These are phyloP conservation scores for Nothobranchius furzeri DNA, from an alignment of 2,113 vertebrate species.

Conservation along the genomic window DNA sequence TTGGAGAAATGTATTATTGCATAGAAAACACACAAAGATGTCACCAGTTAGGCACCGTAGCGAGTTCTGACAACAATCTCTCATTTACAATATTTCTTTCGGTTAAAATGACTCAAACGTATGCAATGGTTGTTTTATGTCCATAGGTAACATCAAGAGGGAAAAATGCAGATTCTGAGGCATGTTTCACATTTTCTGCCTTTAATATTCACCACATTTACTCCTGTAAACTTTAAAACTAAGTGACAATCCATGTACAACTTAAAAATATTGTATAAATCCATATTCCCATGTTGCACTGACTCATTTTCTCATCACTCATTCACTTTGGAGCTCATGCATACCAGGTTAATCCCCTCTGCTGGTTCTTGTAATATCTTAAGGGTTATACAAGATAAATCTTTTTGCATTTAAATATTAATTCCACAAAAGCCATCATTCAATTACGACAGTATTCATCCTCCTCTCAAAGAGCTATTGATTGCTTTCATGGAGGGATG, in stretches of 20 bases:
- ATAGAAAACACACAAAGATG: background rate
- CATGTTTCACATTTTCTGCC: background rate
- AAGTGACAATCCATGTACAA: too few relatives aligned
- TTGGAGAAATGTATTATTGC: background rate
- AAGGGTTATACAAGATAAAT: conserved; percentile 32
- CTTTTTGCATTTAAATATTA: conserved; percentile 32
- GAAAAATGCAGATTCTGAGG: too few relatives aligned
- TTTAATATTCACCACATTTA: background rate
- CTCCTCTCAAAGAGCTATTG: conserved; percentile 28
- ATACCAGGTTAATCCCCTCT: conserved; percentile 10
- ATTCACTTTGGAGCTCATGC: background rate
- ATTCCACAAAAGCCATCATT: conserved; percentile 11
- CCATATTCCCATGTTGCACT: background rate
- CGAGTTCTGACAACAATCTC: too few relatives aligned
- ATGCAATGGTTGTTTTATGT: too few relatives aligned
- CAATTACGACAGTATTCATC: conserved; percentile 26
- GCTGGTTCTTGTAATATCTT: conserved; percentile 13
- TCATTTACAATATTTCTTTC: too few relatives aligned
- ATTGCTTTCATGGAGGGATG: conserved; percentile 10
- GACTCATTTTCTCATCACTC: conserved; percentile 6
- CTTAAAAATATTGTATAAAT: background rate
- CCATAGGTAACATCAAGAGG: too few relatives aligned
- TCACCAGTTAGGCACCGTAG: background rate
- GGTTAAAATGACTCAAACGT: too few relatives aligned
- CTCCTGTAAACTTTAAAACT: too few relatives aligned